These are phyloP conservation scores for Phengaris alcon DNA, from an alignment of 2,888 invertebrate genomes.

Conservation along the genomic window DNA sequence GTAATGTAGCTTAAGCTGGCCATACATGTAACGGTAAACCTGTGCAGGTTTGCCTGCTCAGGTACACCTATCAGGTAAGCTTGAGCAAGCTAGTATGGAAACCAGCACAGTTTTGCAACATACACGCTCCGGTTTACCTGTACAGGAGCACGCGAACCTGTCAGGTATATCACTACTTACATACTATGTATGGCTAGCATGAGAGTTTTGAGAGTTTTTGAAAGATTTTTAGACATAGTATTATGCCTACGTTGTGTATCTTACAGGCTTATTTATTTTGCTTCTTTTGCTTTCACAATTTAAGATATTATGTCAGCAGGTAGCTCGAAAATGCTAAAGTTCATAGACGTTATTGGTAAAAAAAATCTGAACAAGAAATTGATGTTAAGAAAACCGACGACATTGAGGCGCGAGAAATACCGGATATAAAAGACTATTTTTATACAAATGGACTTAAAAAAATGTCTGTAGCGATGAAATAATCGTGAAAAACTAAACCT, in stretches of 20 bases:
- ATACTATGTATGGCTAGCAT: too few species aligned
- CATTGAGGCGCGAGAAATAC: slow-evolving; percentile 13
- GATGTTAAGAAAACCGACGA: neutral
- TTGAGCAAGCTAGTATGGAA: too few species aligned
- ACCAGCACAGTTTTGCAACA: too few species aligned
- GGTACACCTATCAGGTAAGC: too few species aligned
- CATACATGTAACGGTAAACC: too few species aligned
- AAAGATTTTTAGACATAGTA: too few species aligned
- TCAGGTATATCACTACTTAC: too few species aligned
- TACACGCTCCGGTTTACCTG: too few species aligned
- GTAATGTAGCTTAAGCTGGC: neutral
- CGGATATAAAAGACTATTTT: slow-evolving; percentile 20
- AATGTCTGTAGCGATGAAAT: slow-evolving; percentile 9
- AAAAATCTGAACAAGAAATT: neutral
- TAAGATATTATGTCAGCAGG: neutral
- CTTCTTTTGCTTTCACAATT: neutral
- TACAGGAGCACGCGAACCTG: too few species aligned
- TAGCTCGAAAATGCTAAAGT: neutral
- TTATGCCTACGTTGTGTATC: too few species aligned
- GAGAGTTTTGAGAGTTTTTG: too few species aligned
- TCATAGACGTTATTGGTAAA: neutral
- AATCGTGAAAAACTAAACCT: slow-evolving; percentile 16
- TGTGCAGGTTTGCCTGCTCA: too few species aligned
- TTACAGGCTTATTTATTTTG: neutral
- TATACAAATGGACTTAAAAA: neutral